Base-by-base conservation (phyloP, 1,140 invertebrate genomes). In the Varroa destructor region DNA sequence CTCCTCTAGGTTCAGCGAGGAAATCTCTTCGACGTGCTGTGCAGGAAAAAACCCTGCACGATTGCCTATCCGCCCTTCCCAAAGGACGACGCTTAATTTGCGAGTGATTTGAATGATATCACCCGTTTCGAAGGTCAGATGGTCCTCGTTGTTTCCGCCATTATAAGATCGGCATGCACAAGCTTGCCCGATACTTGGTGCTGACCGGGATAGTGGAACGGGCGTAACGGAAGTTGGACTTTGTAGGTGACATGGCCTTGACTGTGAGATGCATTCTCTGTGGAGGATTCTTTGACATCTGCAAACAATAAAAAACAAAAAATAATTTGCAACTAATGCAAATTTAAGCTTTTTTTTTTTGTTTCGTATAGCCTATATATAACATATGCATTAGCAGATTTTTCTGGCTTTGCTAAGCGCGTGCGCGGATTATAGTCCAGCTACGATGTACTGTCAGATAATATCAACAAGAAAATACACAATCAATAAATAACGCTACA, bases 1-100 rank as follows among this genome's bases (percentile, higher is more conserved):
- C 46, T 79, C 77, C 64, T 80, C 77, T 8, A 80, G 55, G 70
- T 76, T 75, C 4, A 77, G 70, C n/a, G 71, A 56, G 10, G n/a
- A 43, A n/a, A 74, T 43, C 70, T 75, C 75, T 40, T 74, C 72
- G 3, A 77, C 76, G 71, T 73, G 70, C 10, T 77, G 72, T n/a
- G 73, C 70, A 54, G 77, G 74, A 61, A 78, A 78, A 1, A 74
- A 70, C 10, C 77, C 77, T 55, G 73, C 74, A 67, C 77, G 40
- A 46, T 67, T 71, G 2, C 71, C 43, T 43, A 75, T 43, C 37
- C 73, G 72, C 40, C 76, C 76, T 74, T 75, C 25, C n/a, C 71
- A 74, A 55, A 43, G 36, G 43, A 73, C 37, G 37, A 43, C 61
- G 37, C 67, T 71, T 43, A 12, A 61, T 43, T 71, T 71, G 1